Conservation (phyloP, 2,888 invertebrate genomes). For the Conops quadrifasciatus region DNA sequence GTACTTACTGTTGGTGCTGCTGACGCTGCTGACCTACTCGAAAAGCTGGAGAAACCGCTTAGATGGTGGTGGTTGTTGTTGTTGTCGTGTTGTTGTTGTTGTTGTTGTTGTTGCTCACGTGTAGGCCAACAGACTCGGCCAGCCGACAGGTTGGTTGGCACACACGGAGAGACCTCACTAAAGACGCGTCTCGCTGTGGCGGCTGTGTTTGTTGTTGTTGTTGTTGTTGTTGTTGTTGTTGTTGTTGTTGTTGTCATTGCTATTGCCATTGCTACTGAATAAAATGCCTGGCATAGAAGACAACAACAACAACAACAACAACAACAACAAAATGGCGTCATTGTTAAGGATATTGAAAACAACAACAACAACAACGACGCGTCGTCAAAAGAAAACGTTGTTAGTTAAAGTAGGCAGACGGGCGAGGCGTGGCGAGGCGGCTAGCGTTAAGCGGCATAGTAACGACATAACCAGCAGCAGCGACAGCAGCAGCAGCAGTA, state of each 20-base stretch:
- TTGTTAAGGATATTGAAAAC: slow-evolving; percentile 29
- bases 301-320: background rate
- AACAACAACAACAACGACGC: slow-evolving; percentile 6
- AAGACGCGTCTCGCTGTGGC: background rate
- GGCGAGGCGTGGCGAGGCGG: no score
- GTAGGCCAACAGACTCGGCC: background rate
- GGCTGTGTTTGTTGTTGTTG: slow-evolving; percentile 9
- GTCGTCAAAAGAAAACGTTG: no score
- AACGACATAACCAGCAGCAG: no score
- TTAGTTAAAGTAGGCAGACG: no score
- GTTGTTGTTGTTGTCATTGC: slow-evolving; percentile 8
- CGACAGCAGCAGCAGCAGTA: no score
- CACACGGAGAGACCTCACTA: slow-evolving; percentile 1
- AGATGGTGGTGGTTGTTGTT: background rate
- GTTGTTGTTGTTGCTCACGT: background rate
- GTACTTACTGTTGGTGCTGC: no score
- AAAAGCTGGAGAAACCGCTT: background rate
- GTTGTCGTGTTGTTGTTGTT: background rate
- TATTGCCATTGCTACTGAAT: slow-evolving; percentile 16
- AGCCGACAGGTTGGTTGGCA: background rate
- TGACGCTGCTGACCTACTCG: slow-evolving; percentile 29
- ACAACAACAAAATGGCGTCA: slow-evolving; percentile 4
- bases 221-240: background rate
- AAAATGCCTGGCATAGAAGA: background rate
- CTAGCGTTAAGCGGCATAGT: no score